Conservation (phyloP, 2,113 vertebrate species). For the Oreocharis arfaki region DNA sequence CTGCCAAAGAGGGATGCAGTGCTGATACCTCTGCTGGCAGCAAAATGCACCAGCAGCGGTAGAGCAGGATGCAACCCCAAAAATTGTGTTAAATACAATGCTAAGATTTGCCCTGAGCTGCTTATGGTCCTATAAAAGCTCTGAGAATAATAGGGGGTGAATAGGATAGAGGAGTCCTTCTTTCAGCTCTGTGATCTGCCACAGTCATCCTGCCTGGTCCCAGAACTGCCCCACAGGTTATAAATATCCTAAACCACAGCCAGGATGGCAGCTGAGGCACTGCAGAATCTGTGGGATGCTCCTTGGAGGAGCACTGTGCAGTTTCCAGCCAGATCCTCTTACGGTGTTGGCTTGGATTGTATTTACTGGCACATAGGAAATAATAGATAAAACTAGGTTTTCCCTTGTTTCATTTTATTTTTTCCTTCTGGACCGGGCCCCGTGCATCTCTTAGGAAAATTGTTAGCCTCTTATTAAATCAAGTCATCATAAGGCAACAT, state of each 20-base stretch:
- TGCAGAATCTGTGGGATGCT: neutral
- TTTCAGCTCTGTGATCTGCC: neutral
- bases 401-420: neutral
- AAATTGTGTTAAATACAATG: neutral
- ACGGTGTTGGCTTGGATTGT: neutral
- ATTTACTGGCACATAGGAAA: neutral
- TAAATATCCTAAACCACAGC: neutral
- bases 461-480: neutral
- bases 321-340: neutral
- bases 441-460: neutral
- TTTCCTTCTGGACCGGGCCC: neutral
- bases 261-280: neutral
- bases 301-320: neutral
- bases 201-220: neutral
- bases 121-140: neutral
- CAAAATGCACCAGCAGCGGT: neutral
- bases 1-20: neutral
- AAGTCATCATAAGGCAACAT: neutral
- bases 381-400: neutral
- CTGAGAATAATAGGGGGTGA: neutral
- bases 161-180: neutral
- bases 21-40: neutral
- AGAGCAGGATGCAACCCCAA: neutral
- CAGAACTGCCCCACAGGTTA: neutral
- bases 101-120: neutral